A percentile compares a stretch with the other conserved stretches of the same genome.
These are phyloP conservation scores for Megaleporinus macrocephalus DNA, from an alignment of 2,113 vertebrate genomes.

Conservation along the genomic window DNA sequence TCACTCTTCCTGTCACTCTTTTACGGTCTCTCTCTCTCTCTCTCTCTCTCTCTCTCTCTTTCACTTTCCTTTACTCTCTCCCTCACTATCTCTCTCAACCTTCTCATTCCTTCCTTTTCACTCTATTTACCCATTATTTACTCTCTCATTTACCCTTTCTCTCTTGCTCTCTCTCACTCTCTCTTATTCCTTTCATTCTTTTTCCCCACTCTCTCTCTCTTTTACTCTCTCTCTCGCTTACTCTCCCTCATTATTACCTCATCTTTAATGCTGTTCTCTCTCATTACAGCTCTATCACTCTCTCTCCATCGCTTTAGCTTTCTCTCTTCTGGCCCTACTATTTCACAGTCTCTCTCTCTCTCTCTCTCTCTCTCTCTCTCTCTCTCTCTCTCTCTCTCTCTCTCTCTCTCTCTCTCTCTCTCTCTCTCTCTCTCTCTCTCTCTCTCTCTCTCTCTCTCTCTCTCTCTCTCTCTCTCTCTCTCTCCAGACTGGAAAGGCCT, in stretches of 20 bases:
- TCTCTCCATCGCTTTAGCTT: not conserved
- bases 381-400: not conserved
- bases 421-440: not conserved
- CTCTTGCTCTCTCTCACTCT: not conserved
- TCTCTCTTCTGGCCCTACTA: no score
- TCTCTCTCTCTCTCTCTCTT: not conserved
- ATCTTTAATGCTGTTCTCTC: no score
- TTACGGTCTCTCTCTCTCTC: not conserved
- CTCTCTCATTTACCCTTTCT: not conserved
- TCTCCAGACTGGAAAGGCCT: not conserved
- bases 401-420: not conserved
- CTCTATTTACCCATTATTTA: no score
- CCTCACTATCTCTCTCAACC: no score
- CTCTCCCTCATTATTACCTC: no score
- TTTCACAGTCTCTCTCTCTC: not conserved
- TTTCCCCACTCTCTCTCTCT: not conserved
- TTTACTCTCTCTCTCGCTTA: no score
- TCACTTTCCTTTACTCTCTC: not conserved
- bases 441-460: not conserved
- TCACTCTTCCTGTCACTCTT: not conserved
- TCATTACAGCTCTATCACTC: not conserved
- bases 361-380: not conserved
- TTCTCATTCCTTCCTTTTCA: not conserved
- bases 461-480: not conserved
- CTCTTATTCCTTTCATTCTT: no score